phyloP scores from a whole-genome alignment of 1,140 invertebrate species.

The Triops longicaudatus region DNA sequence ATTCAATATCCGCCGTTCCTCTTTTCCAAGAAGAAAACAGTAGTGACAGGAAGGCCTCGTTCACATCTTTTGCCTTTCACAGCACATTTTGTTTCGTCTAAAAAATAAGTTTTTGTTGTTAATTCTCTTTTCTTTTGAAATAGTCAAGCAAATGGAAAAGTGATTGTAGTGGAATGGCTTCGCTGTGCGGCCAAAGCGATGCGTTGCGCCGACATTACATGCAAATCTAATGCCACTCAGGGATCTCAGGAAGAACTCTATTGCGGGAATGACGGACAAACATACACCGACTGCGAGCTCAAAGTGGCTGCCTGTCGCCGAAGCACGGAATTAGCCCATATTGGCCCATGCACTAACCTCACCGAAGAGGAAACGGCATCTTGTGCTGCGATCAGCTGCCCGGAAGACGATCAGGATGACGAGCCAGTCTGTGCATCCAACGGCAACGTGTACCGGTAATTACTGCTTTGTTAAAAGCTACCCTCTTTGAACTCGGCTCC shows the following conservation, averaged over 20 bases:
- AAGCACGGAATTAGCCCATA: conserved; percentile 72
- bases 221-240: conserved; percentile 57
- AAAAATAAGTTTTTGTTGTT: neutral
- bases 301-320: conserved; percentile 74
- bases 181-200: conserved; percentile 61
- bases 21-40: neutral
- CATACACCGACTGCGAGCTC: conserved; percentile 69
- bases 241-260: conserved; percentile 69
- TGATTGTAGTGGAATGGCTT: conserved; percentile 60
- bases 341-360: conserved; percentile 71
- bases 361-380: conserved; percentile 54
- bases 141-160: conserved; percentile 37
- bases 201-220: conserved; percentile 61
- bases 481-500: conserved; percentile 25
- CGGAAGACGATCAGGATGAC: conserved; percentile 50
- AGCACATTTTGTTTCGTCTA: neutral
- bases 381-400: conserved; percentile 50
- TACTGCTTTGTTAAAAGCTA: conserved; percentile 30
- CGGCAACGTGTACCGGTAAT: conserved; percentile 77
- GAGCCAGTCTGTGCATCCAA: conserved; percentile 79
- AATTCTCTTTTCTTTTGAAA: neutral
- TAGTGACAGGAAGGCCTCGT: neutral
- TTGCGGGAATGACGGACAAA: conserved; percentile 59
- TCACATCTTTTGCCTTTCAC: neutral
- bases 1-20: neutral